Conservation (phyloP, 2,113 vertebrate species). For the Sceloporus undulatus region DNA sequence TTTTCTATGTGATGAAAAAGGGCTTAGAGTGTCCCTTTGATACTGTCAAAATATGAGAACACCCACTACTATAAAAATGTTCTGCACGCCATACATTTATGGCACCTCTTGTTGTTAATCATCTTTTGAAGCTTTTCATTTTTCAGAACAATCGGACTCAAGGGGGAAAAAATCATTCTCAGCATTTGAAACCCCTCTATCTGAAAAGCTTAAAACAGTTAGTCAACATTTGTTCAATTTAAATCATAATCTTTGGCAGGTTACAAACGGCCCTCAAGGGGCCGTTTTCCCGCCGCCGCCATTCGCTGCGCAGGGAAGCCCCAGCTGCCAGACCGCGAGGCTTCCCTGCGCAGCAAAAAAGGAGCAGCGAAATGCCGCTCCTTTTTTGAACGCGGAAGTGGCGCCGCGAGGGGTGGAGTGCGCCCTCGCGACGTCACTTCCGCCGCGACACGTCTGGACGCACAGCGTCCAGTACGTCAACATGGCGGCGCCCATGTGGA, state of each 20-base stretch:
- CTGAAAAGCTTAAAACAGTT: background rate
- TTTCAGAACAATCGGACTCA: background rate
- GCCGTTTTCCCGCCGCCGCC: too few relatives aligned
- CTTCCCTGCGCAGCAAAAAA: too few relatives aligned
- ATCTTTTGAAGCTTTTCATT: background rate
- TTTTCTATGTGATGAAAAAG: slow-evolving; percentile 26
- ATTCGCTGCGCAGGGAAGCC: too few relatives aligned
- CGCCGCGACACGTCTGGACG: too few relatives aligned
- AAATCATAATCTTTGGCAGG: background rate
- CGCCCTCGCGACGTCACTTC: too few relatives aligned
- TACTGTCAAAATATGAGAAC: background rate
- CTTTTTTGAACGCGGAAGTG: too few relatives aligned
- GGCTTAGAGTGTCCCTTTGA: background rate
- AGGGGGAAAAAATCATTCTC: background rate
- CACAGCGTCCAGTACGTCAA: too few relatives aligned
- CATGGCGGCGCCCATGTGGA: too few relatives aligned
- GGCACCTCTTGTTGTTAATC: background rate
- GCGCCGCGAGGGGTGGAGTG: too few relatives aligned
- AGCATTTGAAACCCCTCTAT: slow-evolving; percentile 16
- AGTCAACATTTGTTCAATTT: background rate
- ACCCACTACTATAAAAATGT: background rate
- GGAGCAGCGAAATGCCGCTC: too few relatives aligned
- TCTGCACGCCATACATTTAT: background rate
- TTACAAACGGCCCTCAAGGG: too few relatives aligned
- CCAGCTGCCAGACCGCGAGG: too few relatives aligned